phyloP scores from a whole-genome alignment of 2,888 invertebrate species.

The Temnothorax unifasciatus region DNA sequence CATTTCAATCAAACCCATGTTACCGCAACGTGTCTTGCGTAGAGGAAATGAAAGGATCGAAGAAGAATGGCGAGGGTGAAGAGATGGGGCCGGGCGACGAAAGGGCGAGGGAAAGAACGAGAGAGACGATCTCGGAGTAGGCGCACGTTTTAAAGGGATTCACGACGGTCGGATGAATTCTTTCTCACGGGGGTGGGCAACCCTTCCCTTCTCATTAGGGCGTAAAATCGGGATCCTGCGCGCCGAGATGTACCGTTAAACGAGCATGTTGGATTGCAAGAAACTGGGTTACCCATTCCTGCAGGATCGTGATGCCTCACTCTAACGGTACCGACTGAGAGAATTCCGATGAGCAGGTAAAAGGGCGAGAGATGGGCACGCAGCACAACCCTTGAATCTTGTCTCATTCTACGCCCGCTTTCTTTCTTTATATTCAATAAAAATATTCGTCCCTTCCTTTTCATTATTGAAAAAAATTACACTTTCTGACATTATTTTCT shows the following conservation, averaged over 20 bases:
- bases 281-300: constrained; percentile 75
- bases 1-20: constrained; percentile 3
- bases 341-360: constrained; percentile 65
- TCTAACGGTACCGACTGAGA: constrained; percentile 69
- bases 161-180: constrained; percentile 41
- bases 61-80: constrained; percentile 25
- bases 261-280: constrained; percentile 39
- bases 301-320: constrained; percentile 57
- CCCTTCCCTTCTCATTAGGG: constrained; percentile 68
- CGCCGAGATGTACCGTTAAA: constrained; percentile 67
- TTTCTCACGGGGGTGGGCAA: constrained; percentile 74
- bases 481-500: neutral
- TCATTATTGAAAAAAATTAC: constrained; percentile 1
- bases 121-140: constrained; percentile 6
- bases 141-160: constrained; percentile 36
- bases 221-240: constrained; percentile 64
- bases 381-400: constrained; percentile 60
- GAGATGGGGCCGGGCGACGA: neutral
- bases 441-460: neutral
- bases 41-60: constrained; percentile 24
- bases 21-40: constrained; percentile 24
- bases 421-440: constrained; percentile 10
- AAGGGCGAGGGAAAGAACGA: neutral
- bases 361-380: constrained; percentile 50
- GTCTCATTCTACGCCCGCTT: constrained; percentile 45